A percentile compares a stretch with the other conserved stretches of the same genome.
phyloP scores from a whole-genome alignment of 2,888 invertebrate genomes.

The Chaetoderma sp. region DNA sequence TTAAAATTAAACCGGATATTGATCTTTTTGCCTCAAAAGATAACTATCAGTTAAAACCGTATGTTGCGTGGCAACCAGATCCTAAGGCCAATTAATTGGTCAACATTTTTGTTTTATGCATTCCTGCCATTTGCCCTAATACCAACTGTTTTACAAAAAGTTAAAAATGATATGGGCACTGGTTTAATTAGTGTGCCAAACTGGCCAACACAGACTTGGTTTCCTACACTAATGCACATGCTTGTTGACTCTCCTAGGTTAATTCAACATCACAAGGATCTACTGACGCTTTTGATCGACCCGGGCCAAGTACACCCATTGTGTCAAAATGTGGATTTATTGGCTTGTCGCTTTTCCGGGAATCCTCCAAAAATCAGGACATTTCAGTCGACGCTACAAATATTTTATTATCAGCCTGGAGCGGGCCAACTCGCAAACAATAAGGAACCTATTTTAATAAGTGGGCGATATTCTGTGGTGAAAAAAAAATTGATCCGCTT shows the following conservation, averaged over 20 bases:
- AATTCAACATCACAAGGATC: neutral
- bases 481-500: neutral
- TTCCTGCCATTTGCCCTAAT: neutral
- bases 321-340: neutral
- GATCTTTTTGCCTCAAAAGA: constrained; percentile 9
- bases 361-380: neutral
- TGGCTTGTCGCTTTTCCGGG: constrained; percentile 7
- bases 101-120: neutral
- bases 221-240: neutral
- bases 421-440: neutral
- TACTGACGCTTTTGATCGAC: neutral
- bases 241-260: neutral
- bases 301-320: neutral
- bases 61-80: constrained; percentile 9
- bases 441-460: constrained; percentile 2
- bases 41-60: neutral
- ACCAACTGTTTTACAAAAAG: neutral
- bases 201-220: constrained; percentile 12
- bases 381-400: neutral
- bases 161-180: neutral
- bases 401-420: neutral
- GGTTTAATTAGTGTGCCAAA: constrained; percentile 3
- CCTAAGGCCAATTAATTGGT: neutral
- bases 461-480: constrained; percentile 2
- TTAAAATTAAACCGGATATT: constrained; percentile 2